Evolutionary conservation across 2,113 vertebrate species (phyloP).

Genomic region (Menura novaehollandiae): DNA sequence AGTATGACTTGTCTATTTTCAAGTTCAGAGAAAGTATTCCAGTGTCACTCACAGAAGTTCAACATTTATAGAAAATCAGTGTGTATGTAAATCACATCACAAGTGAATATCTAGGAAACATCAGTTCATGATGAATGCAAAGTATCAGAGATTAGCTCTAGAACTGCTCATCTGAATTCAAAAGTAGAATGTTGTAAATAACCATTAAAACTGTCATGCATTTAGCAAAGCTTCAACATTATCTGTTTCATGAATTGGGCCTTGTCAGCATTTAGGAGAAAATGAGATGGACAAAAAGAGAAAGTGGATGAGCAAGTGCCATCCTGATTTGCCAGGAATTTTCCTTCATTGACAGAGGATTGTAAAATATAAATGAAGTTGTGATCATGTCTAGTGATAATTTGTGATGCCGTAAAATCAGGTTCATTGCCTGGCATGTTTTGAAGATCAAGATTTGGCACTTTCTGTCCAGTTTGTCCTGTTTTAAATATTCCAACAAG

Average conservation of each 20-base stretch:
- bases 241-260: neutral
- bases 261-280: slow-evolving; percentile 10
- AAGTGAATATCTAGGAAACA: slow-evolving; percentile 10
- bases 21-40: neutral
- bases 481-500: neutral
- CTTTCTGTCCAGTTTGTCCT: neutral
- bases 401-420: neutral
- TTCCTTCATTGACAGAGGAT: neutral
- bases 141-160: neutral
- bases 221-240: slow-evolving; percentile 10
- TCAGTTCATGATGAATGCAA: neutral
- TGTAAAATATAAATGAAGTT: neutral
- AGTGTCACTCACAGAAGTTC: neutral
- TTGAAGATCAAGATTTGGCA: neutral
- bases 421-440: neutral
- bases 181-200: slow-evolving; percentile 28
- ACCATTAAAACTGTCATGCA: slow-evolving; percentile 6
- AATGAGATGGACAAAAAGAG: neutral
- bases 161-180: slow-evolving; percentile 12
- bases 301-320: neutral
- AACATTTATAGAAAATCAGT: neutral
- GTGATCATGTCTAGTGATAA: neutral
- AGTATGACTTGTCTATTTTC: neutral
- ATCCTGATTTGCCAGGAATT: neutral
- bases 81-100: neutral